Evolutionary conservation across 2,113 vertebrate species (phyloP), one percentile per base, ranked within the genome.

Genomic region (Erpornis zantholeuca): DNA sequence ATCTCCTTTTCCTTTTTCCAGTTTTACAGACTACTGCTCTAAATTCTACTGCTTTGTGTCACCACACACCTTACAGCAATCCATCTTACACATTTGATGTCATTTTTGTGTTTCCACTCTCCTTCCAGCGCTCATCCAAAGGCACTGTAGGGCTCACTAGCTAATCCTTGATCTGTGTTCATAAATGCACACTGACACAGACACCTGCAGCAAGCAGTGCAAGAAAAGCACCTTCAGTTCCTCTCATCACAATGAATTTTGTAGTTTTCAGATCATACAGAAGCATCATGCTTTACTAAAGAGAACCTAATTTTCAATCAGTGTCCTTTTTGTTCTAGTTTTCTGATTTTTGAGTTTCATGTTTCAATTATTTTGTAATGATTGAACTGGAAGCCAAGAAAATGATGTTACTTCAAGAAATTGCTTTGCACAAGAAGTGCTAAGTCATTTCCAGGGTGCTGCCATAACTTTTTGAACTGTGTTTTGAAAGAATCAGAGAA

Each of bases 241-340:
- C 69, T 77, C n/a, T 94, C 40, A 18, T 17, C 78, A 31, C 18
- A 23, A 85, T 71, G 3, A 85, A 10, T 1, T 31, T 63, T 78
- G 92, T 75, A 84, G 59, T 53, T 82, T 94, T 66, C 90, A 90
- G 56, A 82, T 85, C 92, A 93, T 33, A 82, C 28, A 50, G n/a
- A 47, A 72, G 33, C 15, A 86, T 29, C 49, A 35, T 15, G 31
- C 31, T 56, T 65, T 72, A 86, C 50, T 59, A 86, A 59, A 94
- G 42, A 23, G 91, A 86, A 88, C 33, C 25, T 81, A 35, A 87
- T 77, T 71, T 78, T 36, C 82, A 66, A 71, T 92, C 81, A 49
- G 6, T 23, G 42, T n/a, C 22, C 28, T 70, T 70, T 72, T 57
- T 73, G 25, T 45, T 73, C 21, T 29, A 27, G 24, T 23, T 63